Conservation (phyloP, 2,113 vertebrate species). For the Montifringilla adamsi region DNA sequence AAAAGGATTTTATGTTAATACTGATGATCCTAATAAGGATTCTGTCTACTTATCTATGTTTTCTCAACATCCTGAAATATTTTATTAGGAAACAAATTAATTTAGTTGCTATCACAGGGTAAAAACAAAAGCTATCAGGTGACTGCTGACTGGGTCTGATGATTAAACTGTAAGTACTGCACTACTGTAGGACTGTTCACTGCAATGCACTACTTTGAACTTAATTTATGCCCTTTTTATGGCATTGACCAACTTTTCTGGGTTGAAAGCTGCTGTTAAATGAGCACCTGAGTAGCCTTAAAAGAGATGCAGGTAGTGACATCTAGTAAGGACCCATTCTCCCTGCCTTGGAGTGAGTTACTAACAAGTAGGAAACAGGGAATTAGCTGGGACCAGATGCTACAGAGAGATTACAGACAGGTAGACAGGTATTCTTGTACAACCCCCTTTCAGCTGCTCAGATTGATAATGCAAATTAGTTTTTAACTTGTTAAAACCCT, state of each 20-base stretch:
- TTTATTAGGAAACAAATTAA: slow-evolving; percentile 83
- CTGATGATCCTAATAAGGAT: slow-evolving; percentile 87
- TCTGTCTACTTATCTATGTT: slow-evolving; percentile 86
- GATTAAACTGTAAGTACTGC: slow-evolving; percentile 18
- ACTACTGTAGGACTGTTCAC: background rate
- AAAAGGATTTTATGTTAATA: slow-evolving; percentile 94
- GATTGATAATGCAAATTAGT: slow-evolving; percentile 10
- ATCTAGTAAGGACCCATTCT: background rate
- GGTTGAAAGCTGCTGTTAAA: background rate
- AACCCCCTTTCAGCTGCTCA: background rate
- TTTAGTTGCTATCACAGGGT: slow-evolving; percentile 58
- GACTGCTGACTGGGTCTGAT: slow-evolving; percentile 24
- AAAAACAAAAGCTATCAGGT: slow-evolving; percentile 54
- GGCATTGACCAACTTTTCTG: background rate
- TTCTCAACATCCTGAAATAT: slow-evolving; percentile 85
- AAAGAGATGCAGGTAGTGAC: background rate
- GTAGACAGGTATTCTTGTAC: slow-evolving; percentile 26
- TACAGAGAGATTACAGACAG: background rate
- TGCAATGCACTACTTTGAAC: background rate
- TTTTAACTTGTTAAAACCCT: slow-evolving; percentile 12
- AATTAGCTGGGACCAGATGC: background rate
- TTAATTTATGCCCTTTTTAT: background rate
- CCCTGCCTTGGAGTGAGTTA: background rate
- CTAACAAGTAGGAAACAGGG: background rate
- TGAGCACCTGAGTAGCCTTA: background rate